Percentiles rank a stretch among this genome's conserved stretches.
These are phyloP conservation scores for Tribolium castaneum DNA, from an alignment of 1,140 invertebrate species.

Conservation along the genomic window DNA sequence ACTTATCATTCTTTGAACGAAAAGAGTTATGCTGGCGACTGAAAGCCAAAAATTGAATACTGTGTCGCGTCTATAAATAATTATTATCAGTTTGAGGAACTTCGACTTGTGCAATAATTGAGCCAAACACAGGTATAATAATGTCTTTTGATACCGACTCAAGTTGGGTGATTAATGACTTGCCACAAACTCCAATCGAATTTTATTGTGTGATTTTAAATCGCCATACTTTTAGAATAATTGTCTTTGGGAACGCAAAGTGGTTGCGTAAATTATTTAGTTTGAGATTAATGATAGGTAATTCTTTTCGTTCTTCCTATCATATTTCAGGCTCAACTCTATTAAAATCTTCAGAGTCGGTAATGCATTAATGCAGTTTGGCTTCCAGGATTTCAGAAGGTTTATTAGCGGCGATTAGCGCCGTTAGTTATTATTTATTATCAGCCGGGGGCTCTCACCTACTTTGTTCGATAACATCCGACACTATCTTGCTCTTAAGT, in stretches of 20 bases:
- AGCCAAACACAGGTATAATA: conserved; percentile 26
- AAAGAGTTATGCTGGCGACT: neutral
- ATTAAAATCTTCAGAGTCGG: neutral
- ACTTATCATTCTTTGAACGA: conserved; percentile 3
- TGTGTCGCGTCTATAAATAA: neutral
- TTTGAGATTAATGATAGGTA: too few species aligned
- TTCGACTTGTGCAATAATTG: conserved; percentile 12
- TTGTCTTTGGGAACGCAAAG: too few species aligned
- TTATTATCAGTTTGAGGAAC: neutral
- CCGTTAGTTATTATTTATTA: conserved; percentile 52
- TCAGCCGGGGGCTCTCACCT: conserved; percentile 47
- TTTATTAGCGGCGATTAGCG: conserved; percentile 50
- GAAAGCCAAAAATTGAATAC: too few species aligned
- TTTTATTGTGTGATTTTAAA: too few species aligned
- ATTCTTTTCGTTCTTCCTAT: neutral
- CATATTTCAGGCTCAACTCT: conserved; percentile 4
- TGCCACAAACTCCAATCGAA: neutral
- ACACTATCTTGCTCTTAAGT: conserved; percentile 49
- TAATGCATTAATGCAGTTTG: conserved; percentile 39
- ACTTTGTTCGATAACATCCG: conserved; percentile 40
- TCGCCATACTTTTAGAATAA: too few species aligned
- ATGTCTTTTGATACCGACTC: conserved; percentile 18
- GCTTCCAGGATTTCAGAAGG: neutral
- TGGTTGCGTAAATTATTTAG: too few species aligned
- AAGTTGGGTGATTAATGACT: conserved; percentile 24